Conservation (phyloP, 2,797 vertebrate species). For the Euthynnus affinis region DNA sequence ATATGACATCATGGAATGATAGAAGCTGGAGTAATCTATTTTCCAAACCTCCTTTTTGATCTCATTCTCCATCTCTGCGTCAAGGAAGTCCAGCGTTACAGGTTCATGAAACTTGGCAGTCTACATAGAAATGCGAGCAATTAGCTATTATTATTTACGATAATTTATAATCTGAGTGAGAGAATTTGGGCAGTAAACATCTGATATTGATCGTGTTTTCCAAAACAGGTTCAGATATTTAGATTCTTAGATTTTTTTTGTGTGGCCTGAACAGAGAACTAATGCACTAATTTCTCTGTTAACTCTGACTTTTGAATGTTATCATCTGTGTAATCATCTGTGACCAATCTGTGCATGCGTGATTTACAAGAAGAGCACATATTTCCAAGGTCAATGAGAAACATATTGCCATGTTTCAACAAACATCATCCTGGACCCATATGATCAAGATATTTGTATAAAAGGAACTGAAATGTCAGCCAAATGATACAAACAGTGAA, state of each 20-base stretch:
- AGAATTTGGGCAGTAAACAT: conserved; percentile 6
- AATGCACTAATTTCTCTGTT: conserved; percentile 17
- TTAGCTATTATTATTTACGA: conserved; percentile 24
- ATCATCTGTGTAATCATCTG: conserved; percentile 38
- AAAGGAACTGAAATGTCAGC: background rate
- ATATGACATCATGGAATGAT: background rate
- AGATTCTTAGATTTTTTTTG: background rate
- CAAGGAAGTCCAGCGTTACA: conserved; percentile 96
- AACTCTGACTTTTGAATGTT: conserved; percentile 7
- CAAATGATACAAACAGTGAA: conserved; percentile 41
- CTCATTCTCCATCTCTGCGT: conserved; percentile 95
- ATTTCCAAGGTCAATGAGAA: conserved; percentile 37
- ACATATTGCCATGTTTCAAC: conserved; percentile 44
- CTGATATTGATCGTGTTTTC: conserved; percentile 28
- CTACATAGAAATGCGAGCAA: conserved; percentile 78
- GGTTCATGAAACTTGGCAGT: conserved; percentile 96
- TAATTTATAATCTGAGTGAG: background rate
- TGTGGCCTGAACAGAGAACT: conserved; percentile 4
- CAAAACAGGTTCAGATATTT: conserved; percentile 26
- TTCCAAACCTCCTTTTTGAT: conserved; percentile 90
- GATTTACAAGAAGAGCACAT: conserved; percentile 23
- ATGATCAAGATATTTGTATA: conserved; percentile 7
- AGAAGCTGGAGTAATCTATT: background rate
- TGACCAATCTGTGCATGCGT: conserved; percentile 19
- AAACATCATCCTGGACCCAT: conserved; percentile 43